These are phyloP conservation scores for Styela clava DNA, from an alignment of 23 tunicate genomes.

Conservation along the genomic window DNA sequence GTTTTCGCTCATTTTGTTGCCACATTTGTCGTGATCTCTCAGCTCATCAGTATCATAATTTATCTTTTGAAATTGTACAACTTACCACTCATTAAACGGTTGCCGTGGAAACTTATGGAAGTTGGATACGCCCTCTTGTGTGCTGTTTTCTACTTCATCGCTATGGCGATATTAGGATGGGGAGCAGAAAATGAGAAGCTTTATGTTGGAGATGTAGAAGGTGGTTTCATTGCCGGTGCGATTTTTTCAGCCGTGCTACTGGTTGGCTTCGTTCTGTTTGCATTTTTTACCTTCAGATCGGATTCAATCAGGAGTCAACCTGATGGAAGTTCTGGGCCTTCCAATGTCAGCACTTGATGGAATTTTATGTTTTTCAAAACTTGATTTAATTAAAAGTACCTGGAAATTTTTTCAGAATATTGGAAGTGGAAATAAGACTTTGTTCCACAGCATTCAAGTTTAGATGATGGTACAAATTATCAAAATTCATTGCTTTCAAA, in stretches of 20 bases:
- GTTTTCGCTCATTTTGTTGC: not conserved
- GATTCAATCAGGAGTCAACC: constrained; percentile 23
- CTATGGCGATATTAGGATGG: constrained; percentile 23
- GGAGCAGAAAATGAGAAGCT: constrained; percentile 11
- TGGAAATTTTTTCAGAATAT: too few relatives aligned
- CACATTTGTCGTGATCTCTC: not conserved
- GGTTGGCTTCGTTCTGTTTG: constrained; percentile 9
- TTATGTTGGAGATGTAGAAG: constrained; percentile 1
- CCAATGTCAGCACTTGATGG: not conserved
- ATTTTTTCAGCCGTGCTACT: constrained; percentile 12
- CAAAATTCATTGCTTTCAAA: too few relatives aligned
- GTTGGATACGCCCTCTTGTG: constrained; percentile 17
- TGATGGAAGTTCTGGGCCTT: not conserved
- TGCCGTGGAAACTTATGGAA: constrained; percentile 26
- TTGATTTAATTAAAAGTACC: too few relatives aligned
- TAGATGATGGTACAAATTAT: too few relatives aligned
- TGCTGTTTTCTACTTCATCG: not conserved
- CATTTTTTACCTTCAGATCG: constrained; percentile 6
- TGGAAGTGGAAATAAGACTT: too few relatives aligned
- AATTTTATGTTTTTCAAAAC: too few relatives aligned
- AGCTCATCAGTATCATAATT: constrained; percentile 17
- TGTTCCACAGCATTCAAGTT: too few relatives aligned
- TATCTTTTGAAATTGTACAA: constrained; percentile 22
- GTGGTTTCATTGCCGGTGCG: constrained; percentile 6
- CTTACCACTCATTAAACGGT: not conserved